Percentiles rank a stretch among this genome's conserved stretches.
Conservation (phyloP, 1,140 invertebrate genomes). For the Riptortus pedestris region DNA sequence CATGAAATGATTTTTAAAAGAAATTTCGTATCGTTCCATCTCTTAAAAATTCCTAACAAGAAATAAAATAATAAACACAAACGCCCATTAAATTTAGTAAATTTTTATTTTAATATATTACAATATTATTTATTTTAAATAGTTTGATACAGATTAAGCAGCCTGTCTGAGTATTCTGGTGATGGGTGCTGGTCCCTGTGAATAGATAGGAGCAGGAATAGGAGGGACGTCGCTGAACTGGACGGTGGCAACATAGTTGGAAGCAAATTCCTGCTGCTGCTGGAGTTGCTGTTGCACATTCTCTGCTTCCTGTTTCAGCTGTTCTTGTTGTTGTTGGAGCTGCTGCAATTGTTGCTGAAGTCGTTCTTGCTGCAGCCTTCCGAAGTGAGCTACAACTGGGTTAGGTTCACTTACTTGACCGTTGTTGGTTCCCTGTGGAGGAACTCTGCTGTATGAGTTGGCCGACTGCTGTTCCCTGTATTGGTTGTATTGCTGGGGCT, state of each 20-base stretch:
- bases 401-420: background rate
- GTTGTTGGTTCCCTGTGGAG: background rate
- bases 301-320: background rate
- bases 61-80: too few relatives aligned
- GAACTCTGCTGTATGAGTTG: background rate
- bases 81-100: too few relatives aligned
- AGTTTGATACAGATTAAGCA: too few relatives aligned
- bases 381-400: background rate
- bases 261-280: background rate
- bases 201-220: conserved; percentile 31
- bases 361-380: background rate
- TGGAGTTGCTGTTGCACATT: background rate
- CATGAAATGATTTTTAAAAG: too few relatives aligned
- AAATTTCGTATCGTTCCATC: too few relatives aligned
- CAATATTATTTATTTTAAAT: too few relatives aligned
- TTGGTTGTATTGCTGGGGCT: background rate
- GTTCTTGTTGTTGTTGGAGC: too few relatives aligned
- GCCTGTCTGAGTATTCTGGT: conserved; percentile 28
- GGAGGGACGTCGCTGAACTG: conserved; percentile 32
- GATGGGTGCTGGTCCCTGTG: conserved; percentile 29
- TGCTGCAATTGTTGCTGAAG: background rate
- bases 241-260: conserved; percentile 28
- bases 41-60: too few relatives aligned
- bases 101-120: too few relatives aligned
- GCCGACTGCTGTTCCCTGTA: background rate